Evolutionary conservation across 2,888 invertebrate genomes (phyloP), one percentile per base, ranked within the genome.

Genomic region (Beris morrisii): DNA sequence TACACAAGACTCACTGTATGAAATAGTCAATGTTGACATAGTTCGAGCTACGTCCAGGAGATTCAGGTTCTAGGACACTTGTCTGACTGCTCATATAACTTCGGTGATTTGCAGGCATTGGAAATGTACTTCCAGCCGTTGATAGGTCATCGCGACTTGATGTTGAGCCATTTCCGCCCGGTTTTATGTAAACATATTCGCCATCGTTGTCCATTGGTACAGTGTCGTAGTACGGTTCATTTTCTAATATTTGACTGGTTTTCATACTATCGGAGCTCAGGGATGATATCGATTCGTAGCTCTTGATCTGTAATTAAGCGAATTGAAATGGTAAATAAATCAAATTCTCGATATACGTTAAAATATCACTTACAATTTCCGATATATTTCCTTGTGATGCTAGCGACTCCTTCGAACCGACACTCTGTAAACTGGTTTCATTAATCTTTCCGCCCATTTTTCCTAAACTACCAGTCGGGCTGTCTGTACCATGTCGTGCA

Each of bases 1-100:
- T 38, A 38, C 2, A 43, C 44, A 22, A 59, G 69, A 83, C 88
- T 84, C 79, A 91, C 91, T 90, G 88, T 80, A 94, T 87, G 75
- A 94, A 94, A 79, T 93, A 94, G 81, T 94, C 93, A 82, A 94
- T 93, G 81, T 94, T 94, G 80, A 93, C 93, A 82, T 94, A 94
- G 82, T 94, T 93, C 70, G 92, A 91, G 71, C 89, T 88, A 74
- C 85, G 85, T 74, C 90, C 88, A 64, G 91, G 91, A 44, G 91
- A 91, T 80, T 91, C 91, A 30, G 90, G 90, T 71, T 88, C 88
- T 71, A 83, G 82, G 48, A 78, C 80, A 71, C 79, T 81, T 63
- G 78, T 77, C 73, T 82, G 80, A 69, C 79, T 79, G 71, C 75
- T 78, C 69, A 83, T 79, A 56, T 79, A 78, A 65, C 76, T 76